Evolutionary conservation across 2,113 vertebrate species (phyloP).

Genomic region (Hippocampus barbouri): DNA sequence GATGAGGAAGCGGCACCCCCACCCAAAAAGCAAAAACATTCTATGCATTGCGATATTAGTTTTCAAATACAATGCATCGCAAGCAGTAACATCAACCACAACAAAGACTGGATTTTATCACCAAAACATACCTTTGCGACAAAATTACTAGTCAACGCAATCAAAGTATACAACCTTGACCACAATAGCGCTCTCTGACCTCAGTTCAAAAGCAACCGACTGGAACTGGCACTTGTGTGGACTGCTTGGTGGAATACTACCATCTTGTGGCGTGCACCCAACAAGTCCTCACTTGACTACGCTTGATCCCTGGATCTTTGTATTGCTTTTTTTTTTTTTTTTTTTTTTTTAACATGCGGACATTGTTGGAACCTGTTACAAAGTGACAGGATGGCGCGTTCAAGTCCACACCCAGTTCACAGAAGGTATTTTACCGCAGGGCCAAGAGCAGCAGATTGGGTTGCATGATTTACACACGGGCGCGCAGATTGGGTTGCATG

Average conservation of each 20-base stretch:
- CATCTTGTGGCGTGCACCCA: conserved; percentile 33
- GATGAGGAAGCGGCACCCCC: too few species aligned
- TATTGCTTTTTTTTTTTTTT: not conserved
- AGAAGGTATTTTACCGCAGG: not conserved
- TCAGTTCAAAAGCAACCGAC: not conserved
- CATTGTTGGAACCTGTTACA: not conserved
- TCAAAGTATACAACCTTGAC: too few species aligned
- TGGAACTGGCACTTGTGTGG: not conserved
- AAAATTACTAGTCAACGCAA: not conserved
- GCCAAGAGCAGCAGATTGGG: not conserved
- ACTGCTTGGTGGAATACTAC: conserved; percentile 24
- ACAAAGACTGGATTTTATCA: not conserved
- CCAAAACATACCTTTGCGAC: not conserved
- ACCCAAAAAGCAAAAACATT: too few species aligned
- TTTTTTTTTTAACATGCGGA: too few species aligned
- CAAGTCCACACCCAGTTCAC: not conserved
- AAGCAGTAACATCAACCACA: not conserved
- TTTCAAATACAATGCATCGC: too few species aligned
- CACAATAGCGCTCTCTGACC: not conserved
- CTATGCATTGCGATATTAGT: too few species aligned
- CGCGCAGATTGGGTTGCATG: too few species aligned
- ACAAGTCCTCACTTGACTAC: not conserved
- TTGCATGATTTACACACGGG: not conserved
- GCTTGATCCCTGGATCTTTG: too few species aligned
- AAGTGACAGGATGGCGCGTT: not conserved